Evolutionary conservation across 2,888 invertebrate genomes (phyloP).

Genomic region (Andrena marginata): DNA sequence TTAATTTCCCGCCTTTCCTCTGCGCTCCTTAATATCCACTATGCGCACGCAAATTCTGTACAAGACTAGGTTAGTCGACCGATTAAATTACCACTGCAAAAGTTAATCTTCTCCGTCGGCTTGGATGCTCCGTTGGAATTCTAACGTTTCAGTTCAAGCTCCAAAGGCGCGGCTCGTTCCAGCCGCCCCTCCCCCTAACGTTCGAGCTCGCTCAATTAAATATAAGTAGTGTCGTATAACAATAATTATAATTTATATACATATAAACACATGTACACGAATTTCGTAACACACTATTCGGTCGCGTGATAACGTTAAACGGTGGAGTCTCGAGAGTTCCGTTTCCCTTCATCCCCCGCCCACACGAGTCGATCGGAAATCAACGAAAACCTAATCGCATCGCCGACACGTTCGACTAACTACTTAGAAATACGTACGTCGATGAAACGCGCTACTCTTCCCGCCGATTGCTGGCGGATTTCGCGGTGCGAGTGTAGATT

Average conservation of each 20-base stretch:
- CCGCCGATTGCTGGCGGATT: background rate
- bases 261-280: slow-evolving; percentile 84
- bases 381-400: slow-evolving; percentile 19
- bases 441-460: background rate
- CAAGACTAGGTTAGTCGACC: slow-evolving; percentile 84
- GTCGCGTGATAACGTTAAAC: slow-evolving; percentile 53
- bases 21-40: slow-evolving; percentile 59
- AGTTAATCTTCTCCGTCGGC: slow-evolving; percentile 36
- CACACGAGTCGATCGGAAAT: slow-evolving; percentile 16
- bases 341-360: background rate
- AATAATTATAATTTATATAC: slow-evolving; percentile 83
- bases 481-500: background rate
- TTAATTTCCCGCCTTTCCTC: slow-evolving; percentile 15
- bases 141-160: slow-evolving; percentile 40
- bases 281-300: slow-evolving; percentile 69
- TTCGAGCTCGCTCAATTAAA: slow-evolving; percentile 65
- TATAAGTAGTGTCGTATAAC: slow-evolving; percentile 74
- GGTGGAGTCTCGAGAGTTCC: slow-evolving; percentile 21
- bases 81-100: slow-evolving; percentile 73
- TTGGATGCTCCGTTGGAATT: slow-evolving; percentile 34
- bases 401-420: background rate
- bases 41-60: slow-evolving; percentile 81
- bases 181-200: slow-evolving; percentile 36
- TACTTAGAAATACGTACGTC: background rate
- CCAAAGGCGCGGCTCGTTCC: slow-evolving; percentile 28